These are phyloP conservation scores for Ophioderma brevispina DNA, from an alignment of 35 echinoderm and acorn worm species.

Conservation along the genomic window DNA sequence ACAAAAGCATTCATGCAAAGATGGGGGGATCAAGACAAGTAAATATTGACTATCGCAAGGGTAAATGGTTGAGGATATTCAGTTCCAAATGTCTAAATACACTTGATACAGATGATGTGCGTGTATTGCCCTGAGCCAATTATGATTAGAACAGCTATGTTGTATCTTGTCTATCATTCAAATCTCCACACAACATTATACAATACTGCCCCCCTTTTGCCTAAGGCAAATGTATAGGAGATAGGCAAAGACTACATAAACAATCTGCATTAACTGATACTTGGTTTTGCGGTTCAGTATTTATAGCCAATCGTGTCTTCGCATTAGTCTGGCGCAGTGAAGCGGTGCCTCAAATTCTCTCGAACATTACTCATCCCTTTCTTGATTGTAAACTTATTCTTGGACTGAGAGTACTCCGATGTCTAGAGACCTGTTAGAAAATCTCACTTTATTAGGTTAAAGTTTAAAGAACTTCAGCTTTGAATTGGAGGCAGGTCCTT, in stretches of 20 bases:
- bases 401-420: background rate
- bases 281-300: background rate
- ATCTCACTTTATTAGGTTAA: background rate
- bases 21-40: no score
- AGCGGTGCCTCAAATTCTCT: background rate
- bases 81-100: background rate
- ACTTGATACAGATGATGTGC: background rate
- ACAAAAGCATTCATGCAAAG: no score
- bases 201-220: background rate
- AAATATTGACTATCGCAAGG: no score
- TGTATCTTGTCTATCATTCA: background rate
- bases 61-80: no score
- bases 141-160: background rate
- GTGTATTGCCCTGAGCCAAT: background rate
- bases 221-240: background rate
- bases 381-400: background rate
- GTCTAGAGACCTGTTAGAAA: background rate
- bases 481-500: background rate
- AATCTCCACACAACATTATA: background rate
- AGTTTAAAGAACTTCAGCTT: background rate
- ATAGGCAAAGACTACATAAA: background rate
- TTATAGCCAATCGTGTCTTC: background rate
- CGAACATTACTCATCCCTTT: background rate
- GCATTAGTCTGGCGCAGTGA: no score
- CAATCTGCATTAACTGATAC: background rate